phyloP scores from a whole-genome alignment of 1,140 invertebrate species.

The Tachypleus tridentatus region DNA sequence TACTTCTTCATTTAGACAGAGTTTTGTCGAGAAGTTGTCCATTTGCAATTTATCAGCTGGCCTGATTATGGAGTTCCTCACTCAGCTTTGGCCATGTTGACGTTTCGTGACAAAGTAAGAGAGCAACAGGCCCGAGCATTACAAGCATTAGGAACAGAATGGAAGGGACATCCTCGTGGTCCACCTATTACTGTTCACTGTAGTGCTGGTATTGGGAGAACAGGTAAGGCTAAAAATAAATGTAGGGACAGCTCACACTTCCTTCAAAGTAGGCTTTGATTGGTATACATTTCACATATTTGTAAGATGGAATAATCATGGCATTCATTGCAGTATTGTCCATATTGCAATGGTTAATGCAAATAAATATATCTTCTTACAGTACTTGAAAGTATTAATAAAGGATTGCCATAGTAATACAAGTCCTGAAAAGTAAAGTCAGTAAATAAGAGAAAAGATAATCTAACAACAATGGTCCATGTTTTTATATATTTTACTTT shows the following conservation, averaged over 20 bases:
- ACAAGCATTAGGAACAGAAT: slow-evolving; percentile 57
- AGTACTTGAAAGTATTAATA: no score
- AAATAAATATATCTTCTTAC: no score
- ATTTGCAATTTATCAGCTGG: slow-evolving; percentile 78
- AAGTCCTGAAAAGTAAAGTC: no score
- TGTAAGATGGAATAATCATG: no score
- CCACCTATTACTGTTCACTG: slow-evolving; percentile 93
- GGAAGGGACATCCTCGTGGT: slow-evolving; percentile 77
- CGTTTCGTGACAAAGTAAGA: slow-evolving; percentile 61
- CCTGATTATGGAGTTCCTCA: slow-evolving; percentile 69
- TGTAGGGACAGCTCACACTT: neutral
- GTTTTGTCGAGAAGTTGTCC: slow-evolving; percentile 43
- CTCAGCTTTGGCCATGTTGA: slow-evolving; percentile 62
- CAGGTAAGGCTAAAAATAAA: slow-evolving; percentile 49
- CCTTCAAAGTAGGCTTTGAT: slow-evolving; percentile 12
- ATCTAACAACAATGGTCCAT: no score
- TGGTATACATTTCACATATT: no score
- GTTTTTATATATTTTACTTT: no score
- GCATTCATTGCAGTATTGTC: no score
- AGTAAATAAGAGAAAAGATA: no score
- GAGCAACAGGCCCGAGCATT: slow-evolving; percentile 39
- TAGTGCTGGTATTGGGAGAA: slow-evolving; percentile 91
- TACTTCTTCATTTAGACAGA: slow-evolving; percentile 44
- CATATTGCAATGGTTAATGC: no score
- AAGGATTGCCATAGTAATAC: no score